phyloP scores from a whole-genome alignment of 1,140 invertebrate species.

The Cotesia glomerata region DNA sequence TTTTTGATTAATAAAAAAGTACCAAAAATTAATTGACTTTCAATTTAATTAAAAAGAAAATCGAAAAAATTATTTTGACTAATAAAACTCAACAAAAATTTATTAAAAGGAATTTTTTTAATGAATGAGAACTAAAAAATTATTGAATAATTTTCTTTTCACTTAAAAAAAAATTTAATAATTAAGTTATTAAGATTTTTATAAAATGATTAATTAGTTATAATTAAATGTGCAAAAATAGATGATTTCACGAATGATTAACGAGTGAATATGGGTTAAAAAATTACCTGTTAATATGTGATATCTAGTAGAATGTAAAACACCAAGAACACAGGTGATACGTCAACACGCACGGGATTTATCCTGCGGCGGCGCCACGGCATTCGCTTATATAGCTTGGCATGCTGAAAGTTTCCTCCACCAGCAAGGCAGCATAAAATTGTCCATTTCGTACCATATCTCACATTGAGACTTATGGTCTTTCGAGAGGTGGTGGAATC shows the following conservation, averaged over 20 bases:
- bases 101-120: too few relatives aligned
- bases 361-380: conserved; percentile 52
- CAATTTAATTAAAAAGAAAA: too few relatives aligned
- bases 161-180: too few relatives aligned
- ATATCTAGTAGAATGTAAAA: conserved; percentile 5
- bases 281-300: conserved; percentile 1
- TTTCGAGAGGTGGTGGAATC: conserved; percentile 9
- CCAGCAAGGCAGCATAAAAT: conserved; percentile 26
- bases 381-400: conserved; percentile 61
- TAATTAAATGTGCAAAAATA: not conserved
- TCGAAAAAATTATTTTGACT: too few relatives aligned
- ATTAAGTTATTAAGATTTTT: not conserved
- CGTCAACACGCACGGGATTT: conserved; percentile 58
- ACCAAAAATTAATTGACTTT: too few relatives aligned
- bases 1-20: too few relatives aligned
- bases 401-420: conserved; percentile 61
- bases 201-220: not conserved
- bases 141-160: too few relatives aligned
- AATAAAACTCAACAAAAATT: too few relatives aligned
- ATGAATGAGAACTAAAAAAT: too few relatives aligned
- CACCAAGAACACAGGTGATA: conserved; percentile 44
- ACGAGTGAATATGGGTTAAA: not conserved
- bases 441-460: conserved; percentile 12
- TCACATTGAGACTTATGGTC: conserved; percentile 33
- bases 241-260: not conserved